Evolutionary conservation across 2,797 vertebrate species (phyloP), one percentile per base, ranked within the genome.

Genomic region (Tarsius wallacei): DNA sequence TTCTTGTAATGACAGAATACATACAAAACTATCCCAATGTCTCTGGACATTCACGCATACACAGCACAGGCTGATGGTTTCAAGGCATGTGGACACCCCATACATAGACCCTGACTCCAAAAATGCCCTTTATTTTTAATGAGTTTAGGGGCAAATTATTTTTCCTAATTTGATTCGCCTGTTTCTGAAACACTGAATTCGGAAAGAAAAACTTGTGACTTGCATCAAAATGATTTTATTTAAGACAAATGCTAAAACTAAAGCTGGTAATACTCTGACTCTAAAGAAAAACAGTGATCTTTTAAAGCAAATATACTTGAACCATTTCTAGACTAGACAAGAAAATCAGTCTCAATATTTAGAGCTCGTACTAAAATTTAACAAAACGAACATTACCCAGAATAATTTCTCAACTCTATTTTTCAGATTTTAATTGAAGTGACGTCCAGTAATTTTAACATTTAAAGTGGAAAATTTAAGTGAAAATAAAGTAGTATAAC

Each of bases 21-120:
- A 28, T 33, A 49, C 77, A 92, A n/a, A 63, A 26, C 10, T 51
- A n/a, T 13, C 17, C 21, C 17, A 7, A 22, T 0, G 47, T 70
- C 74, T 90, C 33, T 33, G 21, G 26, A 47, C 16, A 81, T 15
- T 49, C 73, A 77, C 15, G 22, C 14, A 26, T 47, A 53, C 0
- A 2, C 8, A 28, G n/a, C 42, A 86, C 10, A 92, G 31, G 6
- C 2, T 81, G 88, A 61, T 36, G 94, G 90, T 80, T 94, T 94
- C 93, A 93, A 97, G 5, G 10, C 95, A 94, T 94, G 95, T 93
- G 96, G 93, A 94, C 88, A 93, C 91, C 90, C 97, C 71, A 28
- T 93, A 95, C 76, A 47, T 22, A 87, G 53, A 87, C 11, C 91
- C 80, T 7, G 28, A 68, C 77, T 96, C 89, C 12, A 71, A 77